Base-by-base conservation (phyloP, 53 echinoderm and acorn worm species). In the Henricia sp. region DNA sequence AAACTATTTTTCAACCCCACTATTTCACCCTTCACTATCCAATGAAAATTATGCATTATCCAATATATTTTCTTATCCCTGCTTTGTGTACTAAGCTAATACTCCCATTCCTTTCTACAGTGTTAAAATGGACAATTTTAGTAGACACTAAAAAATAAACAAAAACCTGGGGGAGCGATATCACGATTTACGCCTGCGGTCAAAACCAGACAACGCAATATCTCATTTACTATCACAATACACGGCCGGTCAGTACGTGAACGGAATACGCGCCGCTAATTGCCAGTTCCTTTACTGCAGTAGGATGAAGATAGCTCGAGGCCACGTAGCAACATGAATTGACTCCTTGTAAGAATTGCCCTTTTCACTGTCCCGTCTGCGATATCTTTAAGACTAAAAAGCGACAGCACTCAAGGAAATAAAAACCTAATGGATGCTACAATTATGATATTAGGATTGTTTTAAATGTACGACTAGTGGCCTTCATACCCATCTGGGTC, bases 181-280 rank as follows among this genome's bases (percentile, higher is more conserved):
- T 74, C 74, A 74, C 74, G 74, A 74, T 74, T 74, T 74, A 40
- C 36, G 74, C 74, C 74, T 37, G 74, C 56, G 56, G 74, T 57
- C 56, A 37, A 52, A 74, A 74, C n/a, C 74, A 74, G 74, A 74
- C 74, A 74, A 74, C 74, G 74, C 56, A 74, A 74, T 74, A 74
- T 74, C 74, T 74, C 74, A n/a, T 74, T 56, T 74, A 74, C 74
- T 37, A 74, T 74, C 55, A 74, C 74, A 74, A 74, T 74, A 74
- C 55, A 37, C 19, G 54, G 36, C 74, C 10, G 38, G 16, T 32
- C 25, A 25, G 56, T 74, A 74, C 74, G 74, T 74, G 74, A 74
- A 74, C 56, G 28, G 74, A 74, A 74, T 74, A 57, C 74, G 56
- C 54, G 36, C 39, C 74, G 41, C 52, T 74, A 74, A 74, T 74